Evolutionary conservation across 2,888 invertebrate species (phyloP), one percentile per base, ranked within the genome.

Genomic region (Megamerina dolium): DNA sequence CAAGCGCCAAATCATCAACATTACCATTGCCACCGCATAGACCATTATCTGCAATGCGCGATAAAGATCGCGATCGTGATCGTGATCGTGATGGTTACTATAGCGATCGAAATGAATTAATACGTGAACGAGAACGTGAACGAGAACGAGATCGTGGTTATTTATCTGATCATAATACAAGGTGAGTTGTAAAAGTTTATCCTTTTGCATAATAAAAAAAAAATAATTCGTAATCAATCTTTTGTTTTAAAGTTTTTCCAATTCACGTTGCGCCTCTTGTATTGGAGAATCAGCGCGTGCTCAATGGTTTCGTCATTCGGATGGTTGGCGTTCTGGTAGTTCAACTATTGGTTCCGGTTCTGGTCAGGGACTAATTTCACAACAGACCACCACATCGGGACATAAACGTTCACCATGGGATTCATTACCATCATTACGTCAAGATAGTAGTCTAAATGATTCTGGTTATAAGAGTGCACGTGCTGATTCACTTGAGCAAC

Each of bases 281-380:
- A 86, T 89, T 70, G 88, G 88, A n/a, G 89, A 89, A 72, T 87
- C 88, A 18, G 87, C 88, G 48, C 80, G 89, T 20, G 86, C 87
- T 49, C 88, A 89, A 59, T 89, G 89, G 89, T 90, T 88, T 74
- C 82, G 89, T 13, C 89, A 89, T 72, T 89, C 88, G 30, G 89
- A 89, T 64, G 88, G 89, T 35, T 89, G 89, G 89, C 82, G 83
- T 51, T 83, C 83, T 30, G 83, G 83, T 47, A 83, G 82, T 52
- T 82, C 83, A 35, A 81, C 81, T 34, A 75, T 82, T 55, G 81
- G 82, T 51, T 81, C 81, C 21, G 78, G 76, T 41, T 73, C 73
- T 52, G 75, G 73, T 41, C 74, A 72, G 53, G 73, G 68, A 47
- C 61, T 77, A 45, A 77, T 78, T 44, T 75, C 75, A 21, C 68